Evolutionary conservation across 1,140 invertebrate genomes (phyloP).

Genomic region (Teleopsis dalmanni): DNA sequence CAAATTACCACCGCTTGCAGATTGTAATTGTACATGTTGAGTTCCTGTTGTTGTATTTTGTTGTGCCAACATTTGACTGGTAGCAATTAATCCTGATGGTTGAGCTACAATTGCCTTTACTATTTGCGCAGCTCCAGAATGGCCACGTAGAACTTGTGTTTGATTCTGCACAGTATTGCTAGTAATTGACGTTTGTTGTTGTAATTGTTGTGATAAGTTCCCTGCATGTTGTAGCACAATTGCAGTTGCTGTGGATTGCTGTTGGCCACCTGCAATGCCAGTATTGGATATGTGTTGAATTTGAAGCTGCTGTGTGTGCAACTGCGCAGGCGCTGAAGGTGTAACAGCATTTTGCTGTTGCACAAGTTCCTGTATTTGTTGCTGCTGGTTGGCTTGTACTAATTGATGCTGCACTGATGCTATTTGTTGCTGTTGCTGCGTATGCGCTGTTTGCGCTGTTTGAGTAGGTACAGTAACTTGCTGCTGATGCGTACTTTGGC

Average conservation of each 20-base stretch:
- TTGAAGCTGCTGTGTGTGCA: conserved; percentile 26
- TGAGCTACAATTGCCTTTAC: conserved; percentile 39
- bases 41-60: conserved; percentile 15
- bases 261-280: background rate
- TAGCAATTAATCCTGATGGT: conserved; percentile 21
- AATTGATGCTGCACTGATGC: conserved; percentile 15
- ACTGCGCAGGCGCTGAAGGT: background rate
- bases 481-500: conserved; percentile 14
- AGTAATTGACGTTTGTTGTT: conserved; percentile 8
- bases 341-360: conserved; percentile 8
- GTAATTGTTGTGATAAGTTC: background rate
- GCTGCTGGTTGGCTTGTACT: conserved; percentile 11
- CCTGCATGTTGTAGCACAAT: conserved; percentile 22
- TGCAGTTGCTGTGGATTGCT: conserved; percentile 24
- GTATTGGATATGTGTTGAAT: conserved; percentile 16
- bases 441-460: conserved; percentile 19
- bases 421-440: background rate
- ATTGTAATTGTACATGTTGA: conserved; percentile 14
- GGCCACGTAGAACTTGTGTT: conserved; percentile 13
- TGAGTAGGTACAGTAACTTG: conserved; percentile 28
- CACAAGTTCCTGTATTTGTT: conserved; percentile 12
- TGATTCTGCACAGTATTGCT: conserved; percentile 1
- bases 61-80: conserved; percentile 32
- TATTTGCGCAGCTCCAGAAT: conserved; percentile 28
- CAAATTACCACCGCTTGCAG: conserved; percentile 12